Base-by-base conservation (phyloP, 2,113 vertebrate species). In the Pelecanoides urinatrix region DNA sequence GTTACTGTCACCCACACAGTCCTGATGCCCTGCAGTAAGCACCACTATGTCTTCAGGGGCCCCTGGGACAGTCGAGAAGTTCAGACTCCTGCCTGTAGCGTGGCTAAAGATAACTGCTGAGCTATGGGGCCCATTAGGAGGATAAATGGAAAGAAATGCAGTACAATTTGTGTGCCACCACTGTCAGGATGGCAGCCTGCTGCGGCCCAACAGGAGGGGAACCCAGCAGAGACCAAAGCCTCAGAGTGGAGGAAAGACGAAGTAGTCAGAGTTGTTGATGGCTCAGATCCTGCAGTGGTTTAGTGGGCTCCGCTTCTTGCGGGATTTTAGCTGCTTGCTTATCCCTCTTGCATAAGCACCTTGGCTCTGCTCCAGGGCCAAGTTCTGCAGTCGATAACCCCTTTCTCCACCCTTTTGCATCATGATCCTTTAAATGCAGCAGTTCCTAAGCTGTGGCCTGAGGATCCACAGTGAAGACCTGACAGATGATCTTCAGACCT, bases 11-110 rank as follows among this genome's bases (percentile, higher is more conserved):
- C 25, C 50, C 52, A 11, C 47, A 40, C 23, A 77, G 59, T 26
- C 11, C 45, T 61, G 62, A 17, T 50, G 38, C 4, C n/a, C 53
- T 59, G 56, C 40, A 23, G 32, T 45, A 42, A 50, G 15, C 21
- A 63, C 11, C 0, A 0, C 55, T 40, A 2, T 27, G 8, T 74
- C 32, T 78, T 63, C 45, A 59, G 22, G 36, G 23, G 12, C 3
- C n/a, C 34, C 17, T n/a, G 56, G 15, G 34, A 13, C 23, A 27
- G 25, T 11, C 0, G 0, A 9, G n/a, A 59, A 59, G 32, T 12
- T 73, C 36, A 73, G 34, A 14, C 21, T 68, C 16, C 26, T 83
- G 34, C 55, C 34, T 30, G 16, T 10, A 56, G 49, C 4, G 0
- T 32, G 10, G 13, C 38, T 73, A 8, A 66, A 84, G 71, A 12